Conservation (phyloP, 2,797 vertebrate genomes). For the Micromesistius poutassou region DNA sequence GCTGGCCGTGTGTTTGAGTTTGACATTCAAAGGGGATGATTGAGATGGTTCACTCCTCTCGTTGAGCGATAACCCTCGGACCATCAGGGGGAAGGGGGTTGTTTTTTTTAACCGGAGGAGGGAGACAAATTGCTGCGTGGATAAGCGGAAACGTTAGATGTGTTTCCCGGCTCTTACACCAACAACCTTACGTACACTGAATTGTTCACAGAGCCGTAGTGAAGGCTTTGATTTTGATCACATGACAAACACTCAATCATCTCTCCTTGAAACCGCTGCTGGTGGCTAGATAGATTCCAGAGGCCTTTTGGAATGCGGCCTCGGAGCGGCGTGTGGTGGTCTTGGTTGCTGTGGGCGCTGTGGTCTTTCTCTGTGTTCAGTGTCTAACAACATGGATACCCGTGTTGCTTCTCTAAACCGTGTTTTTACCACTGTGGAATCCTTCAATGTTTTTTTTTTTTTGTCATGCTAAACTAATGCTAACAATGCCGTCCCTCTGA, state of each 20-base stretch:
- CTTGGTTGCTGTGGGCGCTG: constrained; percentile 25
- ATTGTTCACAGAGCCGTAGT: background rate
- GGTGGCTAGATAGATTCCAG: background rate
- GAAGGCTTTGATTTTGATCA: background rate
- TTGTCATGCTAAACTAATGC: background rate
- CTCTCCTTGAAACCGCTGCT: constrained; percentile 5
- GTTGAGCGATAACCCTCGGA: background rate
- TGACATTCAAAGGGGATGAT: background rate
- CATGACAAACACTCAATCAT: constrained; percentile 3
- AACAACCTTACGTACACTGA: background rate
- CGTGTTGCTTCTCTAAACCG: constrained; percentile 34
- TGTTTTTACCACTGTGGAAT: constrained; percentile 24
- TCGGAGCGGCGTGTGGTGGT: constrained; percentile 36
- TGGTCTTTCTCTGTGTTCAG: constrained; percentile 11
- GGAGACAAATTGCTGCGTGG: background rate
- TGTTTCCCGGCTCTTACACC: background rate
- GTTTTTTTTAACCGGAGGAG: background rate
- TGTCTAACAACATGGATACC: constrained; percentile 40
- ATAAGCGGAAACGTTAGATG: background rate
- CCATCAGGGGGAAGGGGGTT: background rate
- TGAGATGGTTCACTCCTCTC: background rate
- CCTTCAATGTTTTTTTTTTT: background rate
- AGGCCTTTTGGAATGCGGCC: constrained; percentile 20
- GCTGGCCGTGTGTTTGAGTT: background rate
- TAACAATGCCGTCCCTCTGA: background rate